Conservation (phyloP, 2,888 invertebrate genomes). For the Cataglyphis altisquamis region DNA sequence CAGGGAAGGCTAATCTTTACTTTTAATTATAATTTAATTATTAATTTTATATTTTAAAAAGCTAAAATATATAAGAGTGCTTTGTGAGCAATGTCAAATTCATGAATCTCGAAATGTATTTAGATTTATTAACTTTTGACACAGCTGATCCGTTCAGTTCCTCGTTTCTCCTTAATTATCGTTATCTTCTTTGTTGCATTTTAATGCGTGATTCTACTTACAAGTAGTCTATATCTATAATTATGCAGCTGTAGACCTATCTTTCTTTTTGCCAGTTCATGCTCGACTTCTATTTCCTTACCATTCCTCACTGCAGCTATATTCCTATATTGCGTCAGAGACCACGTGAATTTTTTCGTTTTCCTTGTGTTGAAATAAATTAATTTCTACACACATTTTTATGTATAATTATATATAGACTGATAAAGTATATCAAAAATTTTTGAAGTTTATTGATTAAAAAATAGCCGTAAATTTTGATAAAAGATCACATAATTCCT, state of each 20-base stretch:
- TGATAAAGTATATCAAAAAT: background rate
- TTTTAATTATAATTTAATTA: no score
- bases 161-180: background rate
- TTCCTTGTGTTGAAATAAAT: background rate
- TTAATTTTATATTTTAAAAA: no score
- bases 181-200: background rate
- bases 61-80: no score
- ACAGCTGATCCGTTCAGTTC: no score
- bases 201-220: background rate
- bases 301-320: background rate
- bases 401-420: background rate
- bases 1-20: no score
- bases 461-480: background rate
- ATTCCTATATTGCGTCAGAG: background rate
- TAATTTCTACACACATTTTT: background rate
- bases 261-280: background rate
- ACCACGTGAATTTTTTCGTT: background rate
- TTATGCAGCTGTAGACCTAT: background rate
- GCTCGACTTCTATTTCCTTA: background rate
- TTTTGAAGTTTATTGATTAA: background rate
- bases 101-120: no score
- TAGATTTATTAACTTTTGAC: no score
- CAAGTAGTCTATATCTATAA: background rate
- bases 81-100: no score
- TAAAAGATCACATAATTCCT: background rate